Evolutionary conservation across 64 coral and sea anemone genomes (phyloP), one percentile per base, ranked within the genome.

Genomic region (Montipora capricornis): DNA sequence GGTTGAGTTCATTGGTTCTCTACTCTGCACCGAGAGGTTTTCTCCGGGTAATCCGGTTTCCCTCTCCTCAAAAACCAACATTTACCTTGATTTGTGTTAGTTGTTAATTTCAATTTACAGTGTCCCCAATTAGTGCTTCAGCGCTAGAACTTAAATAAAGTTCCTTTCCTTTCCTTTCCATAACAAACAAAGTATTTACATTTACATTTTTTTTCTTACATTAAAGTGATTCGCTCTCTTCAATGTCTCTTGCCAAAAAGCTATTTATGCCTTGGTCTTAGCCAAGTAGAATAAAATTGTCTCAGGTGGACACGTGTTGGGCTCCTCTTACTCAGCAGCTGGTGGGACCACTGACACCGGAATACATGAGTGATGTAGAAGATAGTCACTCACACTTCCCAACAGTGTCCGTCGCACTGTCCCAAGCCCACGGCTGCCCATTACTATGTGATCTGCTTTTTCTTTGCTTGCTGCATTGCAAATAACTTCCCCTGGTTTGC

Each of bases 311-410:
- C 14, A 15, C 14, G 9, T 4, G 14, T 11, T 64, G 60, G 16
- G 14, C 47, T 78, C 17, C 8, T n/a, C 16, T 7, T 49, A 5
- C 0, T 48, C 49, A 14, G 46, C 81, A 4, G 82, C 68, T 50
- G 93, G 93, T 67, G 83, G 81, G 12, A 95, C 80, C 58, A 95
- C 75, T 71, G 80, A 89, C 7, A 95, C 89, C 7, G 93, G 80
- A 61, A 91, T 49, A 49, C 19, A 13, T 20, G 80, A 74, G 46
- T 95, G 93, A 52, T 95, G 93, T 4, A 95, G 79, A 6, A 82
- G 57, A 17, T 91, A 95, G 64, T 95, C 93, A 95, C 93, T 95
- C 19, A 95, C 89, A 80, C 93, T 95, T 5, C 93, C 93, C 46
- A 95, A 8, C 5, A 95, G 50, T 68, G 87, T 95, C 17, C 93